phyloP scores from a whole-genome alignment of 1,140 invertebrate species.

The Scaptomyza montana region DNA sequence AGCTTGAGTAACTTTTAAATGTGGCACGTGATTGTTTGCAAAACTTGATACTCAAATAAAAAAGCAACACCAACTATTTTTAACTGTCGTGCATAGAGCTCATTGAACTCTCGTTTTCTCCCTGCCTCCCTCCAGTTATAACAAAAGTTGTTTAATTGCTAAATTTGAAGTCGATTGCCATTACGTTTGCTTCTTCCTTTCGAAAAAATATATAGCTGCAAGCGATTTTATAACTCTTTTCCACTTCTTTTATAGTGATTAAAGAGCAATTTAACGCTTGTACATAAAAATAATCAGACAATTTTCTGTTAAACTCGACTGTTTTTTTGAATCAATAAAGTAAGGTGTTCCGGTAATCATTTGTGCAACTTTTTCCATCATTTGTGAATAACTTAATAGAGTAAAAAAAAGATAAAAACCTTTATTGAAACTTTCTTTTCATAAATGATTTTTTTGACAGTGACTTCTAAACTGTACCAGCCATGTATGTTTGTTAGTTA shows the following conservation, averaged over 20 bases:
- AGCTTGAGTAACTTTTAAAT: conserved; percentile 51
- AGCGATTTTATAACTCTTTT: conserved; percentile 30
- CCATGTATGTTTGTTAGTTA: conserved; percentile 14
- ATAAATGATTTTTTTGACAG: conserved; percentile 15
- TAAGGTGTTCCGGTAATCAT: conserved; percentile 1
- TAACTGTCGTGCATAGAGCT: conserved; percentile 51
- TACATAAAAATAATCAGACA: conserved; percentile 13
- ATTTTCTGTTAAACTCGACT: conserved; percentile 15
- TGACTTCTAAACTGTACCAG: conserved; percentile 47
- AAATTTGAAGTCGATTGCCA: conserved; percentile 49
- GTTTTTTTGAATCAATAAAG: conserved; percentile 5
- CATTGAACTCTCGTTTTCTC: conserved; percentile 49
- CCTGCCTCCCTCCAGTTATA: not conserved
- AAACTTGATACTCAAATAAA: conserved; percentile 3
- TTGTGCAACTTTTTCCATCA: not conserved
- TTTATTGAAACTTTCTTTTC: not conserved
- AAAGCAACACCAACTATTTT: not conserved
- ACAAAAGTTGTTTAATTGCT: conserved; percentile 56
- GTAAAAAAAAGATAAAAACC: too few species aligned
- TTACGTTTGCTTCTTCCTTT: conserved; percentile 25
- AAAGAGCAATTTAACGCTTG: conserved; percentile 52
- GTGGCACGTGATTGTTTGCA: conserved; percentile 53
- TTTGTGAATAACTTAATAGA: too few species aligned
- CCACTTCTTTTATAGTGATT: conserved; percentile 41
- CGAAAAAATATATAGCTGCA: conserved; percentile 35